Evolutionary conservation across 2,113 vertebrate species (phyloP).

Genomic region (Peromyscus leucopus): DNA sequence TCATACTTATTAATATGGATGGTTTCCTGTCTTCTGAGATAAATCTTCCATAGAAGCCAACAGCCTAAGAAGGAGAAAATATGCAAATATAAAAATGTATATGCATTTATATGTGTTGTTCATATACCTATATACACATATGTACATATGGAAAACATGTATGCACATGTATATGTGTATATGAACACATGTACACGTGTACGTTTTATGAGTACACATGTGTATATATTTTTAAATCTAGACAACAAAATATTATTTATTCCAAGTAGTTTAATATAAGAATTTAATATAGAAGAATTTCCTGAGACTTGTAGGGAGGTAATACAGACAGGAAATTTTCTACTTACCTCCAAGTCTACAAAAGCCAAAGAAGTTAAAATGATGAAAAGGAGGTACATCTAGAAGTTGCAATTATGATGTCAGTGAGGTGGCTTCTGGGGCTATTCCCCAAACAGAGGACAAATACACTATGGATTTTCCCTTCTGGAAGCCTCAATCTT

Average conservation of each 20-base stretch:
- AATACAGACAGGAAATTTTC: background rate
- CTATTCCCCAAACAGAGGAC: background rate
- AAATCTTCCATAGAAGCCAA: background rate
- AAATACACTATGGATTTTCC: background rate
- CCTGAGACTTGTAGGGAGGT: background rate
- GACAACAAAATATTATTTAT: background rate
- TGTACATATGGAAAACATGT: too few species aligned
- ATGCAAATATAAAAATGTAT: background rate
- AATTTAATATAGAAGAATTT: background rate
- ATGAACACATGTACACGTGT: background rate
- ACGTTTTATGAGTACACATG: background rate
- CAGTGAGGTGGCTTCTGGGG: background rate
- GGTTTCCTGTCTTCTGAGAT: conserved; percentile 21
- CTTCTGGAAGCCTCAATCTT: fast-evolving
- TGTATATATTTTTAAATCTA: background rate
- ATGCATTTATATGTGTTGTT: background rate
- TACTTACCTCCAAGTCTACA: fast-evolving
- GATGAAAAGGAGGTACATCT: background rate
- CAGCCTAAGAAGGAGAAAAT: background rate
- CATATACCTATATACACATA: background rate
- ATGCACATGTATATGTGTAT: background rate
- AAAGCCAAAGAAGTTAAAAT: background rate
- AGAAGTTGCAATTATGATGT: background rate
- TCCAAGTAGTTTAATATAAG: background rate
- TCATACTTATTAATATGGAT: background rate